Evolutionary conservation across 1,140 invertebrate species (phyloP).

Genomic region (Atta texana): DNA sequence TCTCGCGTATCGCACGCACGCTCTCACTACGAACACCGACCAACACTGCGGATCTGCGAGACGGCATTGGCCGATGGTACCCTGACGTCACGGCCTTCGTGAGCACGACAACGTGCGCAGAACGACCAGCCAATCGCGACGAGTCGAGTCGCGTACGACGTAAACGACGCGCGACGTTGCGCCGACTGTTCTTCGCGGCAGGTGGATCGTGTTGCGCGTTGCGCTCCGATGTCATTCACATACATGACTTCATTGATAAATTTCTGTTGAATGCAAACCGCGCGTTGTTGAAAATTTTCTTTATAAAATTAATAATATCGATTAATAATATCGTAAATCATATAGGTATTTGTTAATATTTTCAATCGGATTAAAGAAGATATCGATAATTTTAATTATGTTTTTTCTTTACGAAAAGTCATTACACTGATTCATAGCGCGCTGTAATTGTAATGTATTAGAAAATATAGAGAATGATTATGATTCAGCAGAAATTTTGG

Average conservation of each 20-base stretch:
- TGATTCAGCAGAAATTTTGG: not conserved
- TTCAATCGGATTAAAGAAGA: not conserved
- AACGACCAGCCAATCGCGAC: slow-evolving; percentile 36
- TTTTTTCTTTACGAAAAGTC: not conserved
- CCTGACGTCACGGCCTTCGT: slow-evolving; percentile 62
- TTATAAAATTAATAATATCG: not conserved
- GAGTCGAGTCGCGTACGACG: not conserved
- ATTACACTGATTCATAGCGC: not conserved
- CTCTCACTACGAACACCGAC: not conserved
- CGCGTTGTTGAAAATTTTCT: not conserved
- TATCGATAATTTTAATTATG: not conserved
- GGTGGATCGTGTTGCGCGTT: slow-evolving; percentile 47
- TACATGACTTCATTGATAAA: slow-evolving; percentile 51
- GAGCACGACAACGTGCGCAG: slow-evolving; percentile 56
- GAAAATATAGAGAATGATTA: not conserved
- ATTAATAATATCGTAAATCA: not conserved
- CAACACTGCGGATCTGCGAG: slow-evolving; percentile 28
- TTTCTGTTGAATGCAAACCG: not conserved
- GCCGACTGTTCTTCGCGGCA: slow-evolving; percentile 36
- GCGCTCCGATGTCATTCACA: slow-evolving; percentile 22
- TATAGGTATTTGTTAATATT: no score
- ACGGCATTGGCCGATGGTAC: slow-evolving; percentile 50
- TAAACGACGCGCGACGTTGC: not conserved
- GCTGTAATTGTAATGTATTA: not conserved
- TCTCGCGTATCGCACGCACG: slow-evolving; percentile 43